Percentiles rank a stretch among this genome's conserved stretches.
phyloP scores from a whole-genome alignment of 2,113 vertebrate species.

The Hydrolagus affinis region DNA sequence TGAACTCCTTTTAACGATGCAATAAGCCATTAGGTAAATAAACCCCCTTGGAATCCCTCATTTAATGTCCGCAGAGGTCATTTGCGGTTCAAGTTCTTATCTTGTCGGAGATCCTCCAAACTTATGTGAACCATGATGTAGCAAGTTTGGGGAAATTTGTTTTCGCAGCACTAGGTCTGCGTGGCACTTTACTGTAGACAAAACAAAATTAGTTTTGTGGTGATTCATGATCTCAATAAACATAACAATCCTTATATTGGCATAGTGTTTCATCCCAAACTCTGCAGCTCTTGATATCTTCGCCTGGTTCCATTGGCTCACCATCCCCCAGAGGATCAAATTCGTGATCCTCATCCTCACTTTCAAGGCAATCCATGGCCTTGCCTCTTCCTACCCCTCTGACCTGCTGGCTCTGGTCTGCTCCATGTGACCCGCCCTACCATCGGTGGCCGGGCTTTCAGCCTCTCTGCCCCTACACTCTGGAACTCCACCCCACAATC shows the following conservation, averaged over 20 bases:
- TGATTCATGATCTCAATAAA: neutral
- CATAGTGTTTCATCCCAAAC: no score
- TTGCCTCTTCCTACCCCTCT: no score
- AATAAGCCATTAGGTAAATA: neutral
- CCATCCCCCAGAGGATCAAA: no score
- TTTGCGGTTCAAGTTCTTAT: neutral
- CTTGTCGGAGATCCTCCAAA: neutral
- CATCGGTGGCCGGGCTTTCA: no score
- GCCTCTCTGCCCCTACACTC: neutral
- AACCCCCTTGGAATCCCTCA: neutral
- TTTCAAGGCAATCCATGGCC: no score
- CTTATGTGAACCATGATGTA: neutral
- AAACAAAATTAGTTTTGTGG: neutral
- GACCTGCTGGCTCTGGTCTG: no score
- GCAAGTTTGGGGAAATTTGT: neutral
- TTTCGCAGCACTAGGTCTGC: neutral
- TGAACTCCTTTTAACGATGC: neutral
- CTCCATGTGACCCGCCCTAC: no score
- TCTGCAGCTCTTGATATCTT: no score
- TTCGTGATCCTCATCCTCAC: no score
- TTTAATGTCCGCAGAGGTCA: neutral
- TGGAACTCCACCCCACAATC: neutral
- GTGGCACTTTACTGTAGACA: neutral
- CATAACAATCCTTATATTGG: no score
- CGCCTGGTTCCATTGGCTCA: no score